Base-by-base conservation (phyloP, 2,888 invertebrate genomes). In the Diabrotica balteata region DNA sequence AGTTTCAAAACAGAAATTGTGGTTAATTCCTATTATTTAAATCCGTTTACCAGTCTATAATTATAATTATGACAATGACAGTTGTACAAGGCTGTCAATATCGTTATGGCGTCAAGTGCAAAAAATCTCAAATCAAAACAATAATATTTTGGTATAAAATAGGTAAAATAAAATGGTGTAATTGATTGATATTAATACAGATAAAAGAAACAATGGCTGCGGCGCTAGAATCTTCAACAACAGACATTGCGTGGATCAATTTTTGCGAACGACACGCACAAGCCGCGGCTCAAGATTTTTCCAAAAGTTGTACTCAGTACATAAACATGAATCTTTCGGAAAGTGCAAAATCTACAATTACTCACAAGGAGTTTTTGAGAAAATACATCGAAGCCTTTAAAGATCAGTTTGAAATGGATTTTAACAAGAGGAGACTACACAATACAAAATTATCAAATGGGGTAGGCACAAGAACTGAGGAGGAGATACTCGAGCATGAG, bases 251-350 rank as follows among this genome's bases (percentile, higher is more conserved):
- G 69, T 94, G 94, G 94, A 88, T 89, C 80, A 93, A 94, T 83
- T 93, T 94, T 84, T 94, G 94, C 85, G 93, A 94, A 84, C 90
- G 94, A 82, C 95, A 95, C 85, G 94, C 94, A 68, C 90, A 90
- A 79, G 89, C 90, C 70, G 92, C 95, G 66, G 94, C 94, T 69
- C 91, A 92, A 79, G 94, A 95, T 85, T 96, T 96, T 84, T 93
- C 95, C 77, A 93, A 92, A 85, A 92, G 93, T 78, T 94, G 94
- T 84, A 88, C 92, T 74, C 91, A 91, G 75, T 94, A 90, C 80
- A 89, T 94, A 72, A 90, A 90, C 76, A 88, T 90, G 58, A 90
- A 90, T 80, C 83, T 91, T 71, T 88, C 89, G 46, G 92, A 92
- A 76, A 87, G 88, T 76, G 87, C 89, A 22, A 87, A 90, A 69